Conservation (phyloP, 2,888 invertebrate genomes). For the Trachelus tabidus region DNA sequence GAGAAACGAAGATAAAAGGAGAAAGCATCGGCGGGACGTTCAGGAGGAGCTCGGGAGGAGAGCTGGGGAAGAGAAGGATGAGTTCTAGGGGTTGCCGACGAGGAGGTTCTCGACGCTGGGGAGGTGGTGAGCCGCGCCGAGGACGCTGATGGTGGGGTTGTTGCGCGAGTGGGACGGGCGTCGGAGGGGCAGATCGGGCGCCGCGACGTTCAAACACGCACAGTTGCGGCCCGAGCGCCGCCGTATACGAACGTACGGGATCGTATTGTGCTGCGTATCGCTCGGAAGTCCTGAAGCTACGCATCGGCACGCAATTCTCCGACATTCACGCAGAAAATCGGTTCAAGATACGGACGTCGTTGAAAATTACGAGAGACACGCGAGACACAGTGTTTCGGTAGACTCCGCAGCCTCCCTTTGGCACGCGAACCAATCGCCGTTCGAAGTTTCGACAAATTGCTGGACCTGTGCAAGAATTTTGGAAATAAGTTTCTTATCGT, state of each 20-base stretch:
- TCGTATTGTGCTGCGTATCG: conserved; percentile 6
- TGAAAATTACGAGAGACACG: not conserved
- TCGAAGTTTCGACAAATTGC: not conserved
- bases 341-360: not conserved
- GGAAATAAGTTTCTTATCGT: not conserved
- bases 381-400: not conserved
- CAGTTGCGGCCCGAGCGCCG: conserved; percentile 65
- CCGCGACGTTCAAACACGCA: conserved; percentile 60
- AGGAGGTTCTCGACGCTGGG: conserved; percentile 25
- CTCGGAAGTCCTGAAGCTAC: not conserved
- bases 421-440: not conserved
- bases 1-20: not conserved
- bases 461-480: not conserved
- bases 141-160: conserved; percentile 17
- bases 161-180: conserved; percentile 45
- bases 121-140: conserved; percentile 39
- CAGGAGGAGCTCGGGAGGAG: not conserved
- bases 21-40: not conserved
- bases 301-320: not conserved
- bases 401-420: not conserved
- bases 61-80: not conserved
- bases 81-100: not conserved
- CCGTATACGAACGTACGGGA: conserved; percentile 49
- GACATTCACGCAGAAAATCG: not conserved
- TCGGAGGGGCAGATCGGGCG: conserved; percentile 61